Evolutionary conservation across 1,140 invertebrate species (phyloP), one percentile per base, ranked within the genome.

Genomic region (Propsilocerus akamusi): DNA sequence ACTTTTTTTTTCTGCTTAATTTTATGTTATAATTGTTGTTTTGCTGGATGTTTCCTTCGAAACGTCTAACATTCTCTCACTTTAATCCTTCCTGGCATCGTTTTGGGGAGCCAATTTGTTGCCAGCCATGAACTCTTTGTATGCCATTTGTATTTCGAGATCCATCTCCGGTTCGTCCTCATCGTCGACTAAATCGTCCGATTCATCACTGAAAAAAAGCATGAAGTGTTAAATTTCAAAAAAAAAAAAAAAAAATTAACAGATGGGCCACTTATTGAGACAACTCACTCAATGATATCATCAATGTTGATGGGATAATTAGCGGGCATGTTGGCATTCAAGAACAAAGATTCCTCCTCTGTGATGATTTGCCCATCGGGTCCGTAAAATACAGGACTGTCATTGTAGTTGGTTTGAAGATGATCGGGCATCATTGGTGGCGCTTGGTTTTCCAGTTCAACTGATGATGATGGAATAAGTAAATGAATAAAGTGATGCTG

Each of bases 111-210:
- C n/a, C n/a, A n/a, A n/a, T n/a, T n/a, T n/a, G n/a, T n/a, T n/a
- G n/a, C n/a, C n/a, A n/a, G n/a, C n/a, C n/a, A 68, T 60, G 55
- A 72, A 72, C 53, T 69, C 65, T 54, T 66, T 63, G 54, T 68
- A 72, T 49, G 68, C 71, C 47, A 57, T 65, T 57, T 68, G 67
- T 52, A 70, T 69, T 54, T 72, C 71, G 56, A 69, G 66, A 52
- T 70, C 68, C 71, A 72, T 72, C 62, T 72, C 70, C 4, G 69
- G 68, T 50, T 65, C 63, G 24, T 68, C 58, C 56, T 72, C 66
- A 51, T 68, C 58, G 56, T 72, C 66, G 51, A 54, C 64, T 11
- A 68, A 53, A 23, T 56, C 60, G 52, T 70, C 69, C 47, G 68
- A 64, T 57, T 66, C 59, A 52, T 66, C 58, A 47, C 61, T 66